These are phyloP conservation scores for Drosophila persimilis DNA, from an alignment of 1,140 invertebrate species.

Conservation along the genomic window DNA sequence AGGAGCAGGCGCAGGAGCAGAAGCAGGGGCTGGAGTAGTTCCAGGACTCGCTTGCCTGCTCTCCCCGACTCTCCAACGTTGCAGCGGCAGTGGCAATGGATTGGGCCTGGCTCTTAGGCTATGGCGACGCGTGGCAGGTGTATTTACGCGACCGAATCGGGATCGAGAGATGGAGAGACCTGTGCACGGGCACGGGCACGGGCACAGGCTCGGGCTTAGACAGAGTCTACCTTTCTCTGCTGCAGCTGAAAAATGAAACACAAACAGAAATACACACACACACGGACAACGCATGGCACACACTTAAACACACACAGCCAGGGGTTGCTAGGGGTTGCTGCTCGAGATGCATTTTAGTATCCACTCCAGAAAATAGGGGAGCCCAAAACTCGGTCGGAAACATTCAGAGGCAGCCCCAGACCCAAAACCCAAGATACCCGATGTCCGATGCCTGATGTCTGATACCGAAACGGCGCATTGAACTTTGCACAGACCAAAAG, in stretches of 20 bases:
- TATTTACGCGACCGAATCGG: constrained; percentile 63
- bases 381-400: constrained; percentile 33
- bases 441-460: not conserved
- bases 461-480: constrained; percentile 51
- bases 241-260: constrained; percentile 73
- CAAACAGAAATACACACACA: constrained; percentile 36
- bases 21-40: constrained; percentile 35
- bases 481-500: constrained; percentile 70
- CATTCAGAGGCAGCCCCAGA: constrained; percentile 1
- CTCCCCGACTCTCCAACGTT: constrained; percentile 8
- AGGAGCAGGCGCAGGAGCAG: constrained; percentile 70
- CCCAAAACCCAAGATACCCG: too few relatives aligned
- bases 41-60: constrained; percentile 7
- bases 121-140: constrained; percentile 78
- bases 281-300: not conserved
- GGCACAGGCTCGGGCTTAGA: constrained; percentile 64
- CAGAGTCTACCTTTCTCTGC: constrained; percentile 27
- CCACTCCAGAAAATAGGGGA: constrained; percentile 41
- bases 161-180: constrained; percentile 26
- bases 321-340: constrained; percentile 66
- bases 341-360: constrained; percentile 28
- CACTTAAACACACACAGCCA: constrained; percentile 32
- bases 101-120: constrained; percentile 5
- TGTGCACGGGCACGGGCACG: constrained; percentile 26
- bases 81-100: too few relatives aligned